Evolutionary conservation across 1,140 invertebrate genomes (phyloP), one percentile per base, ranked within the genome.

Genomic region (Diuraphis noxia): DNA sequence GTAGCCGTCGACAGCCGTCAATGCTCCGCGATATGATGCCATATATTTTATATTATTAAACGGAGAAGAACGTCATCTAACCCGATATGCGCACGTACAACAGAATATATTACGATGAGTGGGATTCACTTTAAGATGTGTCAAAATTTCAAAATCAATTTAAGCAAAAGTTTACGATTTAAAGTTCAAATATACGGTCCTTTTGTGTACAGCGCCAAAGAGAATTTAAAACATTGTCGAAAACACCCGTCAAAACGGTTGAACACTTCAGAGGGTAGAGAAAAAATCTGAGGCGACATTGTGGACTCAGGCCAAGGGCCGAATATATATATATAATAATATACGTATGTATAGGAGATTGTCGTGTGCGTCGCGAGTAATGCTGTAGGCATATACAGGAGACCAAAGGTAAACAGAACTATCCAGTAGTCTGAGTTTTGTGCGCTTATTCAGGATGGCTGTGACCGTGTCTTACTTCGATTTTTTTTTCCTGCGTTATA

Each of bases 221-320:
- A 41, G 81, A 38, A 82, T 82, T 82, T 82, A 40, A 82, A 82
- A 41, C 38, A 82, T 82, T 40, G 81, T 82, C 13, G 25, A 82
- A 40, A 82, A 82, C 79, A 40, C 36, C 79, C 38, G 38, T 82
- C 79, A 41, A 82, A 41, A 82, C 40, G 13, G 17, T 72, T 72
- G 1, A 72, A 34, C 56, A 72, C 56, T 72, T 72, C 34, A 72
- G 34, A 72, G n/a, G 56, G 56, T 72, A 72, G 34, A 72, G n/a
- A 56, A n/a, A 72, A 72, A 72, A n/a, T n/a, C n/a, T 72, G 56
- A n/a, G 56, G 56, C 56, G 56, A 72, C 30, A 72, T 72, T n/a
- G 30, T 17, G 56, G 56, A 72, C 56, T 13, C n/a, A 5, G 56
- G 56, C 56, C 56, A 82, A 38, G 38, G 9, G 38, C 25, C 3